Base-by-base conservation (phyloP, 2,797 vertebrate species). In the Novumbra hubbsi region DNA sequence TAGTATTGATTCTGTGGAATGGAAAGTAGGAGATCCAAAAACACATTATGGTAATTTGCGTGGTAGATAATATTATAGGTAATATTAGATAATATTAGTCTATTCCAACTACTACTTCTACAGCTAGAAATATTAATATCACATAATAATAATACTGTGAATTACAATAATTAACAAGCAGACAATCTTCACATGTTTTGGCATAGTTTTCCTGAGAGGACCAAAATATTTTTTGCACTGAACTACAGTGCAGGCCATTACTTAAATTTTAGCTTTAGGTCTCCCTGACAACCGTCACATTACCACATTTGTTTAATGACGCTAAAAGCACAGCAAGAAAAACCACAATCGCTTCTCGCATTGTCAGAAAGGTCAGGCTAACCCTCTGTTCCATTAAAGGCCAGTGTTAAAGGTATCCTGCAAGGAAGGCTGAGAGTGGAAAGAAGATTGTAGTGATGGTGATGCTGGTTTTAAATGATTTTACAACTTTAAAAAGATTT, bases 221-320 rank as follows among this genome's bases (percentile, higher is more conserved):
- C 1, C 30, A 4, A n/a, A 55, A 55, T 17, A 16, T 17, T 55
- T n/a, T n/a, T n/a, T n/a, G n/a, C n/a, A n/a, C 5, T n/a, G 24
- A 50, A 6, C 24, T n/a, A 52, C 57, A 70, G 1, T 27, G n/a
- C 41, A 1, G 41, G 34, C 48, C 49, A 6, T 72, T n/a, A 30
- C 65, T 45, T 3, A 21, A 9, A 8, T n/a, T 57, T 41, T 41
- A 16, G 48, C 49, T 16, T 16, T 41, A 67, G 76, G 68, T 81
- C 79, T 73, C 24, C 7, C 30, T 27, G 34, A 32, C 30, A 41
- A 11, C 17, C 21, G 19, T 49, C 66, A 45, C 28, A 67, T n/a
- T 68, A 72, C 64, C 38, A 21, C 74, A 81, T 76, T 81, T 41
- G 8, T 72, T 80, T 84, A 79, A 84, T 82, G 78, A 83, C 77